A percentile compares a stretch with the other conserved stretches of the same genome.
Evolutionary conservation across 1,140 invertebrate species (phyloP).

Genomic region (Ridgeia piscesae): DNA sequence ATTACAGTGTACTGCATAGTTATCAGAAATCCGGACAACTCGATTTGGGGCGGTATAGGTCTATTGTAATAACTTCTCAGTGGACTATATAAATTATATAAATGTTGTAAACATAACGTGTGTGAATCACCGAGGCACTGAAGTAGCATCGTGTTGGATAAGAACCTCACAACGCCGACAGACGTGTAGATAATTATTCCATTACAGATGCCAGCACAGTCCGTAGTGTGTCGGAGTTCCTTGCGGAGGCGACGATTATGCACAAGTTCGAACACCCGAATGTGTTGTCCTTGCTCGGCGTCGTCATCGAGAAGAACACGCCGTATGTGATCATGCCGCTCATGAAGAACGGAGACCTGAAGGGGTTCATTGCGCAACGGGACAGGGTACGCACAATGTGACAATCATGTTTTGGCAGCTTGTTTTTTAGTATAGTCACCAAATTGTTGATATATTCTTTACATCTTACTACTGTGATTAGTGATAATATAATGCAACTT

Average conservation of each 20-base stretch:
- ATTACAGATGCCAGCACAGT: neutral
- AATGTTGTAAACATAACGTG: neutral
- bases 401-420: too few relatives aligned
- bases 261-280: slow-evolving; percentile 59
- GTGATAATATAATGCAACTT: too few relatives aligned
- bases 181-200: neutral
- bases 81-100: neutral
- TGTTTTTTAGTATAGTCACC: too few relatives aligned
- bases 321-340: slow-evolving; percentile 58
- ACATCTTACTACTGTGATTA: too few relatives aligned
- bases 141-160: neutral
- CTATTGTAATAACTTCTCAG: neutral
- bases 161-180: neutral
- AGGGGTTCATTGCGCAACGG: slow-evolving; percentile 38
- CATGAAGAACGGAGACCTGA: slow-evolving; percentile 58
- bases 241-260: slow-evolving; percentile 55
- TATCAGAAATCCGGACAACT: neutral
- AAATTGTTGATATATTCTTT: too few relatives aligned
- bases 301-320: slow-evolving; percentile 50
- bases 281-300: slow-evolving; percentile 56
- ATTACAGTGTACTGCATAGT: too few relatives aligned
- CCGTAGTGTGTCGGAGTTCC: slow-evolving; percentile 46
- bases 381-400: too few relatives aligned
- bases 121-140: neutral
- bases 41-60: neutral